Evolutionary conservation across 2,113 vertebrate species (phyloP).

Genomic region (Clarias gariepinus): DNA sequence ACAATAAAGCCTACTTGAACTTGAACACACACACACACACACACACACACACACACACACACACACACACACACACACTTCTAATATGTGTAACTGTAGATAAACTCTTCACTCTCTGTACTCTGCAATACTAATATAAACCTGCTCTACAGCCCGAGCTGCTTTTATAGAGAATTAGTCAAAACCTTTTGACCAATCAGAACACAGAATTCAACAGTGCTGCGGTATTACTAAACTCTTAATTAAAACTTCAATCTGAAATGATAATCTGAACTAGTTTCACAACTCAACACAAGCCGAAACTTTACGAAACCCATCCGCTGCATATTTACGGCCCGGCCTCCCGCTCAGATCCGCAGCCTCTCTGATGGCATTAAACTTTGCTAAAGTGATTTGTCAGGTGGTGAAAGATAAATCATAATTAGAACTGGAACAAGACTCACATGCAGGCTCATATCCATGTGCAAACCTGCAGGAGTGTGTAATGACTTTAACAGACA

Average conservation of each 20-base stretch:
- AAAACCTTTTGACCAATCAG: neutral
- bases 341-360: slow-evolving; percentile 59
- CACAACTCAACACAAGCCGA: neutral
- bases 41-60: too few relatives aligned
- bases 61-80: too few relatives aligned
- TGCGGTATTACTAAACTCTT: neutral
- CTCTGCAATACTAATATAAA: neutral
- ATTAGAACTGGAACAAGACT: slow-evolving; percentile 65
- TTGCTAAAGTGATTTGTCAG: slow-evolving; percentile 66
- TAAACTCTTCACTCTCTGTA: too few relatives aligned
- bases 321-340: slow-evolving; percentile 67
- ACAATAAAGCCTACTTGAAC: too few relatives aligned
- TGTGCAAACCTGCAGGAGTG: slow-evolving; percentile 65
- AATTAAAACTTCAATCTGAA: neutral
- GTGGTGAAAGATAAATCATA: slow-evolving; percentile 71
- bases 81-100: too few relatives aligned
- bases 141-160: neutral
- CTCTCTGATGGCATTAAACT: slow-evolving; percentile 61
- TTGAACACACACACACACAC: too few relatives aligned
- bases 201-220: neutral
- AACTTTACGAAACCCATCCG: slow-evolving; percentile 19
- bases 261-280: neutral
- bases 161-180: neutral
- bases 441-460: slow-evolving; percentile 62
- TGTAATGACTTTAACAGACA: slow-evolving; percentile 67